A percentile compares a stretch with the other conserved stretches of the same genome.
Conservation (phyloP, 2,797 vertebrate genomes). For the Betta splendens region DNA sequence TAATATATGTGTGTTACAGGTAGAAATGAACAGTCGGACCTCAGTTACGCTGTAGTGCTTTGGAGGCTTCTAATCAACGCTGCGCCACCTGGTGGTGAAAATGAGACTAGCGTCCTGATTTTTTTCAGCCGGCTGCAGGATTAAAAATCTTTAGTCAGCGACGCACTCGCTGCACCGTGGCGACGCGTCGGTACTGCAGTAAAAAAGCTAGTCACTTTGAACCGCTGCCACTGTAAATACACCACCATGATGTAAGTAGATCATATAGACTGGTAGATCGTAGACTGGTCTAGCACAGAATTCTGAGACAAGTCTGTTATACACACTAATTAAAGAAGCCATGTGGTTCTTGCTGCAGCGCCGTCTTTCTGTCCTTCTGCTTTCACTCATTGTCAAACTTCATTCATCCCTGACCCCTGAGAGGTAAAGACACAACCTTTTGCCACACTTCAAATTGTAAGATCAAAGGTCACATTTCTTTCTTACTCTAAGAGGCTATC, state of each 20-base stretch:
- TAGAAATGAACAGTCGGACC: too few species aligned
- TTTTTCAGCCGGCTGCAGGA: too few species aligned
- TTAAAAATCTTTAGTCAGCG: too few species aligned
- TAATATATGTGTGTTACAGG: too few species aligned
- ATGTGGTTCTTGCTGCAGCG: not conserved
- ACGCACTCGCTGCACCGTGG: too few species aligned
- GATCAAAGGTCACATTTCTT: slow-evolving; percentile 56
- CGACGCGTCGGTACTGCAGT: too few species aligned
- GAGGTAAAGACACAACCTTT: slow-evolving; percentile 35
- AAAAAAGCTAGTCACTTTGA: too few species aligned
- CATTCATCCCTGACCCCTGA: slow-evolving; percentile 56
- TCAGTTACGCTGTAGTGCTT: too few species aligned
- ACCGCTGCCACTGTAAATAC: too few species aligned
- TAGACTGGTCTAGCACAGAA: not conserved
- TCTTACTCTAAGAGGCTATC: slow-evolving; percentile 13
- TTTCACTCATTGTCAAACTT: slow-evolving; percentile 54
- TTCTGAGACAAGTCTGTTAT: slow-evolving; percentile 4
- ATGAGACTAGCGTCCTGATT: too few species aligned
- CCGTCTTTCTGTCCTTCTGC: slow-evolving; percentile 51
- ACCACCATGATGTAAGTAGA: not conserved
- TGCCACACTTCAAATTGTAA: slow-evolving; percentile 33
- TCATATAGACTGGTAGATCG: not conserved
- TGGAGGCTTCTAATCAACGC: too few species aligned
- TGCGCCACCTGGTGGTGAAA: too few species aligned
- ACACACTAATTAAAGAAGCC: slow-evolving; percentile 27